Percentiles rank a stretch among this genome's conserved stretches.
phyloP scores from a whole-genome alignment of 2,888 invertebrate species.

The Pterostichus madidus region DNA sequence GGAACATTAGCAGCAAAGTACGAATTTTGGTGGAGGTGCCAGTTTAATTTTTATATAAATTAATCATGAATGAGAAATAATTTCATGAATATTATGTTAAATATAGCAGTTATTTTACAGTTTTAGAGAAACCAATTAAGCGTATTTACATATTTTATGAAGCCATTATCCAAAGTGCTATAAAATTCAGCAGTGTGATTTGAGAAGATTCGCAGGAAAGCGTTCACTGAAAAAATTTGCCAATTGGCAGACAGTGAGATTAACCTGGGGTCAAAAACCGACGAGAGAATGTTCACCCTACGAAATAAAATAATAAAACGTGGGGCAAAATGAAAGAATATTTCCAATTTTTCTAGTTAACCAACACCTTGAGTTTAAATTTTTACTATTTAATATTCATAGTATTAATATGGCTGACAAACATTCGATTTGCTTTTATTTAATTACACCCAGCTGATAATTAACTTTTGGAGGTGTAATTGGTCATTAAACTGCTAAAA shows the following conservation, averaged over 20 bases:
- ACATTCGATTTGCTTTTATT: too few relatives aligned
- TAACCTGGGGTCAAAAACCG: slow-evolving; percentile 15
- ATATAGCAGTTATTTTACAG: background rate
- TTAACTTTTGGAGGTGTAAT: too few relatives aligned
- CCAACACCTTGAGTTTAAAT: too few relatives aligned
- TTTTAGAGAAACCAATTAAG: background rate
- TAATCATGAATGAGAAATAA: too few relatives aligned
- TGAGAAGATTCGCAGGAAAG: background rate
- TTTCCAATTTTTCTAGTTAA: too few relatives aligned
- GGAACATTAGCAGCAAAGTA: too few relatives aligned
- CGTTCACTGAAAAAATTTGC: background rate
- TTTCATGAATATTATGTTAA: too few relatives aligned
- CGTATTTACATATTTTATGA: slow-evolving; percentile 6
- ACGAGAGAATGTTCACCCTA: background rate
- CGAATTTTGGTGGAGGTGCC: too few relatives aligned
- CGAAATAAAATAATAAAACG: background rate
- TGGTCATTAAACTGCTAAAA: too few relatives aligned
- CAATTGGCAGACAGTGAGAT: background rate
- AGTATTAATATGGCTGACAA: too few relatives aligned
- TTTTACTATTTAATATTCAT: background rate
- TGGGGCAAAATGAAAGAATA: background rate
- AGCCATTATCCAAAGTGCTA: background rate
- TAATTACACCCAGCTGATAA: too few relatives aligned
- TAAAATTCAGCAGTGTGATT: background rate
- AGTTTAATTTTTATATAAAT: too few relatives aligned